Percentiles rank a stretch among this genome's conserved stretches.
Evolutionary conservation across 2,113 vertebrate genomes (phyloP).

Genomic region (Grammomys surdaster): DNA sequence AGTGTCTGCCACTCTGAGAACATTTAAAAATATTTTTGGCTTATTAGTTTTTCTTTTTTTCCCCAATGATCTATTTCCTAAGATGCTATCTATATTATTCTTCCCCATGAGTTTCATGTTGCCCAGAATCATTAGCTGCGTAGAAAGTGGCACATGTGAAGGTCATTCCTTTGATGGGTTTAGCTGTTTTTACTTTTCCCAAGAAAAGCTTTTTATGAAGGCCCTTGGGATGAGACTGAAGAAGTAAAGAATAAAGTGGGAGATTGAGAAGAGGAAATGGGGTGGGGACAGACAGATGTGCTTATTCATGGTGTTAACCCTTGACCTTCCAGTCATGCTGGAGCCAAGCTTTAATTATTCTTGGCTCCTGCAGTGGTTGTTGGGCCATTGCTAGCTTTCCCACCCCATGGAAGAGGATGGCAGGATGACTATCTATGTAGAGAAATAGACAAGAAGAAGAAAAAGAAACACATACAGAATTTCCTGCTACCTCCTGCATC

Average conservation of each 20-base stretch:
- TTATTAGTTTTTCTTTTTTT: constrained; percentile 4
- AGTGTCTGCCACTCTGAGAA: background rate
- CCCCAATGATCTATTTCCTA: background rate
- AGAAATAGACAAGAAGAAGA: background rate
- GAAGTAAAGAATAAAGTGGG: background rate
- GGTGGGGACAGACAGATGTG: background rate
- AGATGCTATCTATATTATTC: background rate
- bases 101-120: background rate
- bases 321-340: background rate
- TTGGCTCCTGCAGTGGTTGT: no score
- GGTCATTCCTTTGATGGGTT: background rate
- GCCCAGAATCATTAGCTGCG: background rate
- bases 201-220: background rate
- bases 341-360: background rate
- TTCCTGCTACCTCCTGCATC: background rate
- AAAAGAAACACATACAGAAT: background rate
- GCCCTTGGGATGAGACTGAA: background rate
- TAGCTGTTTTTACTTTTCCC: background rate
- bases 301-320: background rate
- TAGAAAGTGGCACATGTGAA: background rate
- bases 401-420: background rate
- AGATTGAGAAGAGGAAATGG: background rate
- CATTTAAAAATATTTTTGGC: background rate
- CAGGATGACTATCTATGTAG: background rate
- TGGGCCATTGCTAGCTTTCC: background rate